Evolutionary conservation across 2,888 invertebrate genomes (phyloP).

Genomic region (Lordiphosa fenestrarum): DNA sequence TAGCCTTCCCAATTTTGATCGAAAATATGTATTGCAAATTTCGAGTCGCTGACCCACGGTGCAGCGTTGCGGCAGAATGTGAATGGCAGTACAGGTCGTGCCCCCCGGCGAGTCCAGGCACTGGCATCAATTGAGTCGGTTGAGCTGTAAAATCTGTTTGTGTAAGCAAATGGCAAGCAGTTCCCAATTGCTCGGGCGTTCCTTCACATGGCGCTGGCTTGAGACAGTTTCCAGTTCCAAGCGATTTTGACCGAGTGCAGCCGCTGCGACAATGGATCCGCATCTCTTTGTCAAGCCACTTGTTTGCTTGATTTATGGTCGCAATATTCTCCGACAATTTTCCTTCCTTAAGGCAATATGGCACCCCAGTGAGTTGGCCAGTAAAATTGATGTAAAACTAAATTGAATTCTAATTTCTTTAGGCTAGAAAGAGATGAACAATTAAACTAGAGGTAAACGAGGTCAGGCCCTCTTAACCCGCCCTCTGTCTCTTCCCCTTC

Average conservation of each 20-base stretch:
- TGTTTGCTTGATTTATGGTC: conserved; percentile 36
- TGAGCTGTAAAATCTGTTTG: conserved; percentile 10
- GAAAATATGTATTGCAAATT: too few species aligned
- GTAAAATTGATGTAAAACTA: conserved; percentile 24
- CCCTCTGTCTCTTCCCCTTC: not conserved
- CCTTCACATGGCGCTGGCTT: conserved; percentile 22
- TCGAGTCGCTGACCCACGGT: not conserved
- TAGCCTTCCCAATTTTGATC: too few species aligned
- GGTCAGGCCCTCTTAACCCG: conserved; percentile 44
- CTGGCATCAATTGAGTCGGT: conserved; percentile 33
- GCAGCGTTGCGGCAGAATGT: not conserved
- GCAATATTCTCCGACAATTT: conserved; percentile 40
- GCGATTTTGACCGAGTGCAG: conserved; percentile 22
- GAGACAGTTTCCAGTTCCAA: conserved; percentile 31
- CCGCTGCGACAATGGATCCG: conserved; percentile 1
- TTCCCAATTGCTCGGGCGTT: conserved; percentile 35
- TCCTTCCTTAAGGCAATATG: conserved; percentile 14
- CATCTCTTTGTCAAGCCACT: conserved; percentile 13
- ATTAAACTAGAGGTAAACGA: conserved; percentile 47
- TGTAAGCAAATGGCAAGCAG: conserved; percentile 21
- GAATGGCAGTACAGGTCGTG: conserved; percentile 35
- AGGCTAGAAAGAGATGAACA: conserved; percentile 4
- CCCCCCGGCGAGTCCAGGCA: conserved; percentile 36
- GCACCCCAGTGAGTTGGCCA: conserved; percentile 28
- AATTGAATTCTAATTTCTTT: conserved; percentile 59